Percentiles rank a stretch among this genome's conserved stretches.
Conservation (phyloP, 2,888 invertebrate genomes). For the Brachypalpus laphriformis region DNA sequence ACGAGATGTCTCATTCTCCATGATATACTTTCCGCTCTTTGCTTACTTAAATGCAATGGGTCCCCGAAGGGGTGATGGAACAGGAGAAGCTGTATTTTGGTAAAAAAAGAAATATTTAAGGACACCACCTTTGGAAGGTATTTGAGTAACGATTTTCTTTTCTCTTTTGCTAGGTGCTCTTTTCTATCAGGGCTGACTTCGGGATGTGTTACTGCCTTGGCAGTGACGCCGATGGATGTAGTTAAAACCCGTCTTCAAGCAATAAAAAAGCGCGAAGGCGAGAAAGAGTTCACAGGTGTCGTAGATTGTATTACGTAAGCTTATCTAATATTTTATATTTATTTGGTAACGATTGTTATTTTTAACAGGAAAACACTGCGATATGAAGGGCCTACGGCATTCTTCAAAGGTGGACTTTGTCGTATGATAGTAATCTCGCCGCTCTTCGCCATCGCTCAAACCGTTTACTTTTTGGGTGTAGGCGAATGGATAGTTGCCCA, state of each 20-base stretch:
- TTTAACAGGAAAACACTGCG: slow-evolving; percentile 89
- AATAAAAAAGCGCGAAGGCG: slow-evolving; percentile 93
- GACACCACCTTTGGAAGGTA: too few relatives aligned
- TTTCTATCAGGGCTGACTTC: slow-evolving; percentile 96
- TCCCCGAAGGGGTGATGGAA: slow-evolving; percentile 87
- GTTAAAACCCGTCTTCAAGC: slow-evolving; percentile 98
- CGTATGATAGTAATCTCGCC: slow-evolving; percentile 99
- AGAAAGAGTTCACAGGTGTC: slow-evolving; percentile 93
- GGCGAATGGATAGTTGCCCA: slow-evolving; percentile 86
- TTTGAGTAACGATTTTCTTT: too few relatives aligned
- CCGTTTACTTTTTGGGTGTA: slow-evolving; percentile 98
- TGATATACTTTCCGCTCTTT: slow-evolving; percentile 98
- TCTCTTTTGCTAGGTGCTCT: too few relatives aligned
- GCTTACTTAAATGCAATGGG: slow-evolving; percentile 95
- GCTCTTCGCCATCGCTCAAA: slow-evolving; percentile 99
- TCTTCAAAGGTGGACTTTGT: slow-evolving; percentile 98
- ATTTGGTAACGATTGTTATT: too few relatives aligned
- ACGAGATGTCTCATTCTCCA: slow-evolving; percentile 97
- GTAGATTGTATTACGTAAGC: slow-evolving; percentile 94
- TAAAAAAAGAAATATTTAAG: too few relatives aligned
- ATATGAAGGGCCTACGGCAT: slow-evolving; percentile 95
- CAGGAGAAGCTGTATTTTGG: slow-evolving; percentile 91
- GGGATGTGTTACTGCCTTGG: slow-evolving; percentile 93
- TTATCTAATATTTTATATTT: not conserved
- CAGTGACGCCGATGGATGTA: slow-evolving; percentile 98